Evolutionary conservation across 2,797 vertebrate genomes (phyloP).

Genomic region (Pangasius macronema): DNA sequence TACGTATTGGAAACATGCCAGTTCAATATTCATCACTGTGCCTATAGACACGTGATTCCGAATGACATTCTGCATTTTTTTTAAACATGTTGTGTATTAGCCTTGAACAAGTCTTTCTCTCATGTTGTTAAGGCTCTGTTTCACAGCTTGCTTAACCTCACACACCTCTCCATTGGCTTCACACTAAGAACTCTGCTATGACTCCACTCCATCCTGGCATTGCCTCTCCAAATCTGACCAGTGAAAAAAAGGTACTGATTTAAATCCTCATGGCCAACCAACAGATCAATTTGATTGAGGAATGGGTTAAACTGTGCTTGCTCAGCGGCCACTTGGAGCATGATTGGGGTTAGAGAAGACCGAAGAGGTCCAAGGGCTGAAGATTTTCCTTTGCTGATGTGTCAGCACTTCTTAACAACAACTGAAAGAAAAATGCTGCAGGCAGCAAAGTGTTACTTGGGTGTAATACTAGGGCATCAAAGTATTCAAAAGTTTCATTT

Average conservation of each 20-base stretch:
- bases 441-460: slow-evolving; percentile 40
- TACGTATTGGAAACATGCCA: background rate
- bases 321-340: slow-evolving; percentile 48
- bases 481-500: slow-evolving; percentile 44
- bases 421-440: slow-evolving; percentile 49
- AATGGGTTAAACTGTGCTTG: slow-evolving; percentile 45
- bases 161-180: background rate
- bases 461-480: slow-evolving; percentile 35
- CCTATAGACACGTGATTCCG: background rate
- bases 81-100: background rate
- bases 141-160: background rate
- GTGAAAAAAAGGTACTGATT: slow-evolving; percentile 59
- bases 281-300: slow-evolving; percentile 52
- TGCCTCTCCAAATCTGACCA: slow-evolving; percentile 48
- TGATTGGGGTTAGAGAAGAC: slow-evolving; percentile 51
- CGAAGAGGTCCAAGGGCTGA: slow-evolving; percentile 43
- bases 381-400: slow-evolving; percentile 47
- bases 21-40: background rate
- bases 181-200: slow-evolving; percentile 1
- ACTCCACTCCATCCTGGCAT: slow-evolving; percentile 9
- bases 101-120: background rate
- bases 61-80: background rate
- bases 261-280: slow-evolving; percentile 48
- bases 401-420: slow-evolving; percentile 48
- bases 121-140: background rate